Percentiles rank a stretch among this genome's conserved stretches.
phyloP scores from a whole-genome alignment of 2,113 vertebrate species.

The Otus sunia region DNA sequence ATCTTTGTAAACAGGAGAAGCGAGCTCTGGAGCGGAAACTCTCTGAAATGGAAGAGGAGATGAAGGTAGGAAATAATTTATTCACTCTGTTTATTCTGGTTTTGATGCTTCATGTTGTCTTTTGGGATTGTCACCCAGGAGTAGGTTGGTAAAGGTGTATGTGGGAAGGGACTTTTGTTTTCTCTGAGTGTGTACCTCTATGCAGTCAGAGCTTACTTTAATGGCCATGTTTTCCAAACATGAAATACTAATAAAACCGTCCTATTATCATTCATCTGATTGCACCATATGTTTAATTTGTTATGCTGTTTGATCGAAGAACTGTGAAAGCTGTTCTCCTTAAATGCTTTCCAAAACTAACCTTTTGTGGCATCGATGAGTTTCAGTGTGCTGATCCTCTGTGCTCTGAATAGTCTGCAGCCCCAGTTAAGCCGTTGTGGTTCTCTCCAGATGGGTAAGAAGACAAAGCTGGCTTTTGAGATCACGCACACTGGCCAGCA shows the following conservation, averaged over 20 bases:
- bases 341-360: background rate
- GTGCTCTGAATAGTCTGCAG: slow-evolving; percentile 35
- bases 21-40: slow-evolving; percentile 91
- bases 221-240: background rate
- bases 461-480: slow-evolving; percentile 27
- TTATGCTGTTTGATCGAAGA: background rate
- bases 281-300: background rate
- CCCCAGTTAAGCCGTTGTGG: background rate
- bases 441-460: slow-evolving; percentile 24
- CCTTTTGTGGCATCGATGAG: slow-evolving; percentile 1
- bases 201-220: background rate
- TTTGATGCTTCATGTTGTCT: background rate
- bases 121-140: background rate
- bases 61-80: slow-evolving; percentile 84
- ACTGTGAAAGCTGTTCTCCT: background rate
- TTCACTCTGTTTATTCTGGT: background rate
- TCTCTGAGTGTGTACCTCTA: background rate
- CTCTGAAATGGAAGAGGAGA: slow-evolving; percentile 95
- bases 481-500: background rate
- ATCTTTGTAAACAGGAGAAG: slow-evolving; percentile 83
- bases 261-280: background rate
- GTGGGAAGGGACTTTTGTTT: background rate
- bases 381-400: slow-evolving; percentile 29
- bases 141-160: background rate
- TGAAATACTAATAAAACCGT: background rate